A percentile compares a stretch with the other conserved stretches of the same genome.
These are phyloP conservation scores for Megastigmus dorsalis DNA, from an alignment of 2,888 invertebrate genomes.

Conservation along the genomic window DNA sequence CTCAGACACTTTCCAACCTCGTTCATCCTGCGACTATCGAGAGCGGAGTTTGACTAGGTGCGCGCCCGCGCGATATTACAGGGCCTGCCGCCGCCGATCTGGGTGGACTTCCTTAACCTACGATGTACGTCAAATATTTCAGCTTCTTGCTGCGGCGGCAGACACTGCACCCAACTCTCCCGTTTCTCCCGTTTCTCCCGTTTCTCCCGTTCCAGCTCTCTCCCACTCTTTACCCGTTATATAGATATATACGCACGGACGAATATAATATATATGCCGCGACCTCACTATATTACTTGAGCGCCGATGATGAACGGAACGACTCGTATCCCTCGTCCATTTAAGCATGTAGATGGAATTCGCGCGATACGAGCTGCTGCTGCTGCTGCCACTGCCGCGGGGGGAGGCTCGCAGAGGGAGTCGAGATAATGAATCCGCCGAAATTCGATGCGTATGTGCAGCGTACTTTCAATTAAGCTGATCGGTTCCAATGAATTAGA, in stretches of 20 bases:
- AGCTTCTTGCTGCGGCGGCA: not conserved
- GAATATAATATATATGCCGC: too few relatives aligned
- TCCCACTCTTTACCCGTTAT: constrained; percentile 13
- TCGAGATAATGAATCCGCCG: too few relatives aligned
- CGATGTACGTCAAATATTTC: constrained; percentile 27
- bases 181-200: too few relatives aligned
- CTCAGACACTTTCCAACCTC: too few relatives aligned
- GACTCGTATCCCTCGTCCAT: not conserved
- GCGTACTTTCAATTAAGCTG: constrained; percentile 39
- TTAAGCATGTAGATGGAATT: constrained; percentile 38
- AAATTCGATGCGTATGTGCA: constrained; percentile 13
- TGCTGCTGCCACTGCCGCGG: too few relatives aligned
- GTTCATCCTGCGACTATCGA: not conserved
- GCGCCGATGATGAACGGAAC: constrained; percentile 7
- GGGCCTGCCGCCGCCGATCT: not conserved
- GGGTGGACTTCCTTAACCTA: not conserved
- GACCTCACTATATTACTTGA: too few relatives aligned
- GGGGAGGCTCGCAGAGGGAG: too few relatives aligned
- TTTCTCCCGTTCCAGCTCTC: constrained; percentile 1
- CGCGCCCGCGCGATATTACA: constrained; percentile 3
- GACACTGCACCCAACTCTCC: not conserved
- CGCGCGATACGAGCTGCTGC: too few relatives aligned
- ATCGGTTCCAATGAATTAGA: constrained; percentile 38
- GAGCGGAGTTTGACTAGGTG: constrained; percentile 24
- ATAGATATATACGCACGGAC: too few relatives aligned